Evolutionary conservation across 2,888 invertebrate species (phyloP), one percentile per base, ranked within the genome.

Genomic region (Plebejus argus): DNA sequence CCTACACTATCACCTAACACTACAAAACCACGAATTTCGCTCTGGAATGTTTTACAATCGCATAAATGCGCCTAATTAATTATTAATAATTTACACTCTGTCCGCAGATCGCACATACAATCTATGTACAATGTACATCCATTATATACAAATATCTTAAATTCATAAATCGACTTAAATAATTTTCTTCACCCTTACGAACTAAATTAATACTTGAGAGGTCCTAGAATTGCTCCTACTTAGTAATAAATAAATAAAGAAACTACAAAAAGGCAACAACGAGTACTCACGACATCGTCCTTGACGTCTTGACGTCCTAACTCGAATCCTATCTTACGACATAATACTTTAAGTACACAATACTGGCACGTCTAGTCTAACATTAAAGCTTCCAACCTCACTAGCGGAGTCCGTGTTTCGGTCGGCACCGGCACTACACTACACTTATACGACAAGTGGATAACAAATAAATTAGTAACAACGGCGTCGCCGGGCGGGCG

Each of bases 391-490:
- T 61, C 61, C 20, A 23, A 61, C 61, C 23, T 61, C 61, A 61
- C 61, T 58, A 58, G 20, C 53, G 18, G 53, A 20, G 20, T 58
- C 58, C 58, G 58, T 58, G 58, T 58, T 58, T n/a, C 58, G 58
- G 20, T n/a, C 58, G 58, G 58, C 58, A 58, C 58, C 58, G 58
- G 8, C 58, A 58, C 58, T 58, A 20, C 20, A 20, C 20, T 58
- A 58, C 58, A 20, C 8, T 20, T 5, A 53, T 5, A 53, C 18
- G 15, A 61, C 61, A 7, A 10, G 61, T 12, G 10, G 61, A 23
- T 61, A 70, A 70, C 70, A 70, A 70, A 70, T 70, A 35, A 33
- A 70, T 70, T 35, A 72, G 45, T 23, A 49, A 72, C 72, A 45
- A 20, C 12, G 12, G 45, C 71, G 70, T 58, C 58, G 20, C 20